Base-by-base conservation (phyloP, 2,113 vertebrate genomes). In the Xenus cinereus region DNA sequence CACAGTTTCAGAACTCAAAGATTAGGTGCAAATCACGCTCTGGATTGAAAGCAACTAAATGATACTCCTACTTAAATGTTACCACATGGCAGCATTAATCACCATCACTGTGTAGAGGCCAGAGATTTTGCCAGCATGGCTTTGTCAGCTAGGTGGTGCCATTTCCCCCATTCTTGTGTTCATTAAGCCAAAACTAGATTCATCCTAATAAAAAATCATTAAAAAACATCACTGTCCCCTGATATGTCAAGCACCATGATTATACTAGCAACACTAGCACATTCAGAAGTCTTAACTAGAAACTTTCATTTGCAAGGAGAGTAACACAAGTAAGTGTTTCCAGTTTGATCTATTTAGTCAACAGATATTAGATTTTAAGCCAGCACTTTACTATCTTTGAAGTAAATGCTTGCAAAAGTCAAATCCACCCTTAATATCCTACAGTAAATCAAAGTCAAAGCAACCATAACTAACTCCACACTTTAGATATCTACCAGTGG, bases 121-220 rank as follows among this genome's bases (percentile, higher is more conserved):
- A 82, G 51, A 2, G 5, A 12, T 54, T 69, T n/a, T 48, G 56
- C 63, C 60, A 54, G 86, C 64, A 46, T 0, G 0, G 37, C 74
- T 84, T 32, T 1, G 5, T 62, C 86, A 95, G 91, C 80, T 87
- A 90, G 83, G 73, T 87, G 89, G 73, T 95, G 93, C 89, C 89
- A 84, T 54, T 43, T 94, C 71, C 73, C 87, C 67, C 27, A 37
- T 59, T 41, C 56, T 28, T 46, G 41, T 2, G 6, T 19, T 84
- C 51, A 56, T 9, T 9, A 39, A 39, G 6, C 37, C 41, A 63
- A 32, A 93, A 74, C 13, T 22, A 59, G 30, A 73, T 14, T 20
- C 12, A 62, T 8, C 24, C 3, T 6, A 50, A 45, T 2, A 18
- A 37, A 68, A 20, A 74, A 56, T 11, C 9, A 71, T 6, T 28